Base-by-base conservation (phyloP, 2,888 invertebrate species). In the Drosophila anomelani region DNA sequence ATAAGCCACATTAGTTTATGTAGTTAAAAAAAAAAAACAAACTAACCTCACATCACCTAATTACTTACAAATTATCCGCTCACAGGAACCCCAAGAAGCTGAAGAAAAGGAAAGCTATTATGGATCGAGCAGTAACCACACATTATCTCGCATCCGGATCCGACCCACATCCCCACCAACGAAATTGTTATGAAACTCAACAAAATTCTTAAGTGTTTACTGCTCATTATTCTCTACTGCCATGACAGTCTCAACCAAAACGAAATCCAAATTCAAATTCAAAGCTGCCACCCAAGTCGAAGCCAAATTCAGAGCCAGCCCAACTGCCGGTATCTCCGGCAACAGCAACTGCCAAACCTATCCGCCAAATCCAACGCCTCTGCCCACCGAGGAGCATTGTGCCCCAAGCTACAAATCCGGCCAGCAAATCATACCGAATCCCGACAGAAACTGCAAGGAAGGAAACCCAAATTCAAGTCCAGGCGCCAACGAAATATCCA, bases 141-240 rank as follows among this genome's bases (percentile, higher is more conserved):
- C 41, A 62, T 53, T 63, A 62, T 53, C 72, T 70, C 26, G 36
- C 23, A 57, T 46, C 51, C 38, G 47, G 38, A 36, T 47, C 53
- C 34, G 3, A 51, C 17, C 49, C 63, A 55, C 36, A 74, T 58
- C 69, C 60, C 70, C 44, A 60, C 54, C 60, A 70, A 67, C 78
- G 75, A 77, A 77, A 82, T 86, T 86, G 89, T 86, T 82, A 86
- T 86, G 86, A 86, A 87, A 86, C 86, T 86, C 86, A 86, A 79
- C 73, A 39, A 82, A 78, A 80, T 86, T 81, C 67, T 80, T 56
- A 88, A 86, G 77, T 84, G 61, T 80, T 75, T 88, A 80, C 76
- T 86, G 80, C 80, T 88, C 76, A 81, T 80, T 55, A 75, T 86
- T 61, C 79, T 77, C 59, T 76, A 81, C 72, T 81, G 76, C 75